Base-by-base conservation (phyloP, 2,888 invertebrate genomes). In the Capitulum mitella region DNA sequence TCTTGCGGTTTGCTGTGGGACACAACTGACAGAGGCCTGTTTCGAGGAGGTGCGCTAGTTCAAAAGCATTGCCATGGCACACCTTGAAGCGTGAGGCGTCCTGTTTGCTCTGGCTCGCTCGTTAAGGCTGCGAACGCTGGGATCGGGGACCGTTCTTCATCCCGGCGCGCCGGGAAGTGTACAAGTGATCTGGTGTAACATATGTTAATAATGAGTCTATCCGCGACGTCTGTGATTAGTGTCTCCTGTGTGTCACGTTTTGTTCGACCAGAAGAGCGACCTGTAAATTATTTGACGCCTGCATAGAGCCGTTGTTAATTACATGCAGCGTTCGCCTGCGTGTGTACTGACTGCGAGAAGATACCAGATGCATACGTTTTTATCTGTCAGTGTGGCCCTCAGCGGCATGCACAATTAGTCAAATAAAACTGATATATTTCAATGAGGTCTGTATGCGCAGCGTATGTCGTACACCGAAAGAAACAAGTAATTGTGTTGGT, bases 171-270 rank as follows among this genome's bases (percentile, higher is more conserved):
- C 5, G 34, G 19, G 16, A 1, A 64, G 34, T 64, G 64, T 64
- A 34, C 64, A 64, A 64, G 64, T 64, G 64, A 16, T 61, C 34
- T 19, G 14, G 5, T 64, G 64, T 64, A 64, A 0, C 3, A 64
- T 64, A 64, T 64, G 64, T 34, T 64, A 34, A 64, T 64, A 34
- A 1, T 29, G 34, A 64, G 64, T 64, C 34, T 64, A 64, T 64
- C 32, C 16, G 64, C 34, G 34, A 29, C 34, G 34, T 19, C 64
- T 64, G 64, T 64, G 64, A 64, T 64, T 64, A 34, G 32, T 14
- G 64, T 61, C 19, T 14, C 19, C 5, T 6, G 19, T 22, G 29
- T 70, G 26, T 12, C 70, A 37, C 64, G 34, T 34, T 64, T 32
- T 34, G 32, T 64, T 64, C 29, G 64, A 64, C 64, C 34, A 34